Percentiles rank a stretch among this genome's conserved stretches.
Conservation (phyloP, 2,113 vertebrate genomes). For the Microtus pennsylvanicus region DNA sequence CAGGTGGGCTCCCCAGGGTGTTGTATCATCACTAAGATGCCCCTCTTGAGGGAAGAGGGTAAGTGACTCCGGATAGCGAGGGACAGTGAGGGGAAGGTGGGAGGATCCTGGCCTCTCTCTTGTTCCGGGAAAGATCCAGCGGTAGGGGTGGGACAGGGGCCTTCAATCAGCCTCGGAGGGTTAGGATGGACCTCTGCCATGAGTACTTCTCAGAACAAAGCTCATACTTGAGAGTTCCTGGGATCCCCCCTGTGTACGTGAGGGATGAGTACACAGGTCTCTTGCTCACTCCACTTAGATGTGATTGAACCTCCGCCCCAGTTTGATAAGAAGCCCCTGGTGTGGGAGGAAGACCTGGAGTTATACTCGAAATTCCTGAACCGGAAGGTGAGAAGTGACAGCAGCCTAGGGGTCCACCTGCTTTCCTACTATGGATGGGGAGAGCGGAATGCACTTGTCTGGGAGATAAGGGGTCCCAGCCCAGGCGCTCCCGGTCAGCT, state of each 20-base stretch:
- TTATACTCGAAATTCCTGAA: constrained; percentile 92
- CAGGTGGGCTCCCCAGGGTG: constrained; percentile 91
- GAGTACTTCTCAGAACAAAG: neutral
- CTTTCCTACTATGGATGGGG: no score
- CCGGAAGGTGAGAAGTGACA: constrained; percentile 90
- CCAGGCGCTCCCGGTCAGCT: neutral
- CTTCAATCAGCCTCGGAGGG: neutral
- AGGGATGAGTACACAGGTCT: neutral
- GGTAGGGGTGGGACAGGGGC: no score
- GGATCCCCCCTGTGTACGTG: neutral
- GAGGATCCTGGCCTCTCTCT: neutral
- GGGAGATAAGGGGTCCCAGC: neutral
- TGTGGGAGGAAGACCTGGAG: constrained; percentile 93
- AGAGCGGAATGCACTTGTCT: neutral
- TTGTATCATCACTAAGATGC: constrained; percentile 88
- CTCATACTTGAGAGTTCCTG: neutral
- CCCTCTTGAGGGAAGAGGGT: constrained; percentile 85
- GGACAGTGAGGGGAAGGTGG: neutral
- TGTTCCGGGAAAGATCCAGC: neutral
- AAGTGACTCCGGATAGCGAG: neutral
- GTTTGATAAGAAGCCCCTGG: constrained; percentile 88
- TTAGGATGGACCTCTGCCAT: neutral
- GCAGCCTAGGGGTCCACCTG: neutral
- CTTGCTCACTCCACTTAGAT: constrained; percentile 77
- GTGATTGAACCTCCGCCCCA: constrained; percentile 72